A percentile compares a stretch with the other conserved stretches of the same genome.
These are phyloP conservation scores for Diaprepes abbreviatus DNA, from an alignment of 2,888 invertebrate species.

Conservation along the genomic window DNA sequence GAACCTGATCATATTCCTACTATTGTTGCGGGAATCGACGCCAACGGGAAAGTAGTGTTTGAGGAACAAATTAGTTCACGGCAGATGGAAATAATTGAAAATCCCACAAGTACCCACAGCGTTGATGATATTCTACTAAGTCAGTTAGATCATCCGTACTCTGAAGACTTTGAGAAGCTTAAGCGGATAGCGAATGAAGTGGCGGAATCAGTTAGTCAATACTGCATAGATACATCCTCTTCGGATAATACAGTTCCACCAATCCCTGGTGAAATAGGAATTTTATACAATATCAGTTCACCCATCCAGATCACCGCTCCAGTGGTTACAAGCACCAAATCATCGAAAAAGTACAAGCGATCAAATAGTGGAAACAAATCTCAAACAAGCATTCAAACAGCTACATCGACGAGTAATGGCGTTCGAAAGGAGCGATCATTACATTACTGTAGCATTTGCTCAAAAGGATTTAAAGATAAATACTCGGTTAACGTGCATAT, in stretches of 20 bases:
- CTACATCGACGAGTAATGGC: conserved; percentile 78
- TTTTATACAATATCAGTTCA: conserved; percentile 63
- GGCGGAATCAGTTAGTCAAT: conserved; percentile 81
- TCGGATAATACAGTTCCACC: conserved; percentile 72
- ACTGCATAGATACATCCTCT: conserved; percentile 71
- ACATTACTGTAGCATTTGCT: conserved; percentile 93
- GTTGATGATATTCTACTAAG: conserved; percentile 81
- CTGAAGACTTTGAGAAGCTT: conserved; percentile 87
- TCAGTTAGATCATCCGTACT: conserved; percentile 77
- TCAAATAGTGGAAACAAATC: conserved; percentile 65
- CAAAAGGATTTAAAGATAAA: conserved; percentile 94
- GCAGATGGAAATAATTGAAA: conserved; percentile 57
- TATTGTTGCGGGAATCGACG: conserved; percentile 65
- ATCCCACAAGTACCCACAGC: conserved; percentile 73
- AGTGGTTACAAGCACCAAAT: conserved; percentile 75
- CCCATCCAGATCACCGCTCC: conserved; percentile 71
- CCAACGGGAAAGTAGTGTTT: conserved; percentile 64
- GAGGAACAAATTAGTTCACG: conserved; percentile 60
- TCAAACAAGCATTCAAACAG: conserved; percentile 63
- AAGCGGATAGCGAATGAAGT: conserved; percentile 88
- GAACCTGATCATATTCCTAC: conserved; percentile 63
- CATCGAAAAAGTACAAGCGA: conserved; percentile 80
- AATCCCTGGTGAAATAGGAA: conserved; percentile 62
- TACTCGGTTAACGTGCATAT: conserved; percentile 99
- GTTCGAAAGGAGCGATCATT: conserved; percentile 88